Evolutionary conservation across 1,140 invertebrate genomes (phyloP).

Genomic region (Cyphomyrmex costatus): DNA sequence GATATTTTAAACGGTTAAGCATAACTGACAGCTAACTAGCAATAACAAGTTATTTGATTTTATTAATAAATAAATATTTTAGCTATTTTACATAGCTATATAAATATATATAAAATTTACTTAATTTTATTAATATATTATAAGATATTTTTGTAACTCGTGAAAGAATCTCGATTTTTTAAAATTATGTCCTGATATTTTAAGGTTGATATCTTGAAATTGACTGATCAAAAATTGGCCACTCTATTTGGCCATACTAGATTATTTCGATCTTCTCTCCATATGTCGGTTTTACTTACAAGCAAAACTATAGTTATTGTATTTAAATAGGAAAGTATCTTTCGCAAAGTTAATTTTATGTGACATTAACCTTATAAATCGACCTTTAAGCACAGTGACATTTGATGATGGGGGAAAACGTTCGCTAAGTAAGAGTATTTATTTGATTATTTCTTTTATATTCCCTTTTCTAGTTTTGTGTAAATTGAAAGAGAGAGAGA

Average conservation of each 20-base stretch:
- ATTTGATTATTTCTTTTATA: neutral
- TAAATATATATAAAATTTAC: too few relatives aligned
- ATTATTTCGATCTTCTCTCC: conserved; percentile 15
- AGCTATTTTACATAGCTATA: too few relatives aligned
- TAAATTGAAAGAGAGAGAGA: conserved; percentile 12
- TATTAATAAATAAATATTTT: too few relatives aligned
- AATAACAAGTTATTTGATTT: too few relatives aligned
- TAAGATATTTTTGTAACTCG: too few relatives aligned
- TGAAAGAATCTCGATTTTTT: too few relatives aligned
- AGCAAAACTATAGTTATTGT: neutral
- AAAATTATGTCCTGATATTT: too few relatives aligned
- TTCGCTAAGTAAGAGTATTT: neutral
- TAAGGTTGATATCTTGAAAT: too few relatives aligned
- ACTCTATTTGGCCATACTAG: neutral
- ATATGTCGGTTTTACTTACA: conserved; percentile 19
- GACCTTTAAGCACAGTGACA: neutral
- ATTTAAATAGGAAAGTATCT: conserved; percentile 26
- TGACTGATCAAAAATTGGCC: too few relatives aligned
- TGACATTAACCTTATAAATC: conserved; percentile 20
- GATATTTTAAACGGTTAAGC: too few relatives aligned
- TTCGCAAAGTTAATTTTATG: conserved; percentile 10
- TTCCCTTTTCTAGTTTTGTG: neutral
- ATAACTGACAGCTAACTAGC: too few relatives aligned
- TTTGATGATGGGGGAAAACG: neutral
- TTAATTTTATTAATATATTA: too few relatives aligned